Evolutionary conservation across 2,113 vertebrate genomes (phyloP), one percentile per base, ranked within the genome.

Genomic region (Cercopithecus mona): DNA sequence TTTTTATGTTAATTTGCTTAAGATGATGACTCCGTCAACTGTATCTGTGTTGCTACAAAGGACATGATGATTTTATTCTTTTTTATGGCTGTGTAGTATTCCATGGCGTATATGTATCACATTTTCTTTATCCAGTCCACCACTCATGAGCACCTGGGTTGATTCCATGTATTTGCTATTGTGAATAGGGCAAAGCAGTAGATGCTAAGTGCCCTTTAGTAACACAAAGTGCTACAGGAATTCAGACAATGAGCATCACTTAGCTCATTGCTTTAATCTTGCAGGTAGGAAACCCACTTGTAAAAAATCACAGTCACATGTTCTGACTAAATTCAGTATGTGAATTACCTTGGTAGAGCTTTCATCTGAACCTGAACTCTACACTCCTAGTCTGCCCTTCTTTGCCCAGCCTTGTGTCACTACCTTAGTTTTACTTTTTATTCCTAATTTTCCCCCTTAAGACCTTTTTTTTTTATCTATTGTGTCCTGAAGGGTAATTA

Each of bases 191-290:
- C 27, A 64, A 64, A 64, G 61, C 61, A 14, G 61, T 32, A 64
- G 30, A 64, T 1, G 27, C 23, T 70, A 35, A 35, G 20, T 27
- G 27, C 10, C 32, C 70, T 75, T 89, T 23, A 59, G 30, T 23
- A 8, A 80, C n/a, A 45, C 5, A 22, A 89, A 88, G 6, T 76
- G 38, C 79, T 72, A 27, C 4, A 64, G n/a, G 30, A 72, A 61
- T 94, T 87, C 75, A 89, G 23, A 72, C 32, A 72, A n/a, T 68
- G 30, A 90, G 25, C n/a, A 23, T 79, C 48, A 76, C 32, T 20
- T 92, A 86, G 16, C 27, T 81, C 27, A 64, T n/a, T 48, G n/a
- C 35, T 93, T 93, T 95, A 7, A n/a, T 83, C 92, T 93, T 92
- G 6, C 20, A 52, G 16, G 64, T 70, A 48, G 48, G 64, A 92